Base-by-base conservation (phyloP, 1,140 invertebrate genomes). In the Telenomus remus region DNA sequence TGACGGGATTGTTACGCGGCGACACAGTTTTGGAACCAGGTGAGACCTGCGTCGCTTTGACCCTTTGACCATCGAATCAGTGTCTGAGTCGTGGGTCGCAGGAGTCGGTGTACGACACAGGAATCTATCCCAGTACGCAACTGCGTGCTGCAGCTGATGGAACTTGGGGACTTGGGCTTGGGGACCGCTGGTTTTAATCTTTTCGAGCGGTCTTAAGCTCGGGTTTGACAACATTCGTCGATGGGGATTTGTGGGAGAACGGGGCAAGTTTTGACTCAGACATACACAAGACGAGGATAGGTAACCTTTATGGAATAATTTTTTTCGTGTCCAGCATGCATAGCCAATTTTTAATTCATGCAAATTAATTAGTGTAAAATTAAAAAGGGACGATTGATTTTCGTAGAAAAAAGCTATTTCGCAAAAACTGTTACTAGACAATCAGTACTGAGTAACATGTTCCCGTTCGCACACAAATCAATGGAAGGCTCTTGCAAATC, bases 61-160 rank as follows among this genome's bases (percentile, higher is more conserved):
- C 19, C 19, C 6, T 27, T 27, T 27, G 19, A 27, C 19, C 19
- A 3, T 34, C 13, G 50, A 34, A 35, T 27, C 39, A 11, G 79
- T 7, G 3, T 15, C 4, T 13, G 57, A 43, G 10, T 16, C 35
- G 0, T 48, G 65, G 37, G 49, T 72, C 39, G 69, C 47, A 13
- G 75, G 82, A 50, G 81, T 82, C 33, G 73, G 78, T 33, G 80
- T 82, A 65, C 69, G 84, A 72, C 66, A 85, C 14, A 82, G 65
- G 9, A 87, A 72, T 69, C 79, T 86, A 39, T 90, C 89, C 89
- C 89, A 89, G 79, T 90, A 88, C 35, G 84, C 85, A 10, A 91
- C 86, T 9, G 89, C 88, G 60, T 87, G 84, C 76, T 88, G 90
- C n/a, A 91, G 85, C 57, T 90, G 89, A 70, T 90, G 90, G 77